Percentiles rank a stretch among this genome's conserved stretches.
Evolutionary conservation across 2,888 invertebrate genomes (phyloP).

Genomic region (Hydrotaea cyrtoneurina): DNA sequence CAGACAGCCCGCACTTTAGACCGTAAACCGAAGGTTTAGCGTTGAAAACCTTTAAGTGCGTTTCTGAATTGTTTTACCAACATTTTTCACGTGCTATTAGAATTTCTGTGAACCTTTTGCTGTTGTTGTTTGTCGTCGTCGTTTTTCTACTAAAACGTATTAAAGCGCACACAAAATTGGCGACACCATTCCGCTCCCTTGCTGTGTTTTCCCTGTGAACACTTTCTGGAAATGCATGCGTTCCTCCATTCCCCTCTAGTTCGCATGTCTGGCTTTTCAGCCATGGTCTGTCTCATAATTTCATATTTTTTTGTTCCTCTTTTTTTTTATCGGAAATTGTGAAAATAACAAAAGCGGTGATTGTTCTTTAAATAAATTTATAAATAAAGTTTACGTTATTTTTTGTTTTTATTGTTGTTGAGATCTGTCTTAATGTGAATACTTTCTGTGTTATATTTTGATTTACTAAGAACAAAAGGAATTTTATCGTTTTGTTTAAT

Average conservation of each 20-base stretch:
- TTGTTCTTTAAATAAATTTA: constrained; percentile 6
- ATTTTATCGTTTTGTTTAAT: constrained; percentile 16
- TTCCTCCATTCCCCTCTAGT: background rate
- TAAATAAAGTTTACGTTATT: constrained; percentile 35
- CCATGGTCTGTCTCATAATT: background rate
- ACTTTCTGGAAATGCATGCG: background rate
- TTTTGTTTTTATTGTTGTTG: constrained; percentile 3
- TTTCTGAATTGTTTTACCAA: constrained; percentile 38
- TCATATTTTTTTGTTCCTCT: background rate
- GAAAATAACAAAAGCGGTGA: constrained; percentile 5
- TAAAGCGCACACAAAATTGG: constrained; percentile 70
- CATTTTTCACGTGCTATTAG: constrained; percentile 52
- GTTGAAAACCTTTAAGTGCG: constrained; percentile 42
- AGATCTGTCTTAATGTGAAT: constrained; percentile 4
- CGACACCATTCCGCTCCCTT: constrained; percentile 75
- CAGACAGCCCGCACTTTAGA: constrained; percentile 54
- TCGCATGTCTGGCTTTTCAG: background rate
- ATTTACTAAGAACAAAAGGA: constrained; percentile 15
- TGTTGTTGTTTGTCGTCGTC: background rate
- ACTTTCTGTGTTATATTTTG: background rate
- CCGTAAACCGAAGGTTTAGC: constrained; percentile 23
- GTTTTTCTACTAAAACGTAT: constrained; percentile 52
- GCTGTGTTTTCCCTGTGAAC: constrained; percentile 65
- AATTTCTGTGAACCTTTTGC: constrained; percentile 43
- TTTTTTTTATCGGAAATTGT: constrained; percentile 10